Evolutionary conservation across 2,113 vertebrate species (phyloP).

Genomic region (Geococcyx californianus): DNA sequence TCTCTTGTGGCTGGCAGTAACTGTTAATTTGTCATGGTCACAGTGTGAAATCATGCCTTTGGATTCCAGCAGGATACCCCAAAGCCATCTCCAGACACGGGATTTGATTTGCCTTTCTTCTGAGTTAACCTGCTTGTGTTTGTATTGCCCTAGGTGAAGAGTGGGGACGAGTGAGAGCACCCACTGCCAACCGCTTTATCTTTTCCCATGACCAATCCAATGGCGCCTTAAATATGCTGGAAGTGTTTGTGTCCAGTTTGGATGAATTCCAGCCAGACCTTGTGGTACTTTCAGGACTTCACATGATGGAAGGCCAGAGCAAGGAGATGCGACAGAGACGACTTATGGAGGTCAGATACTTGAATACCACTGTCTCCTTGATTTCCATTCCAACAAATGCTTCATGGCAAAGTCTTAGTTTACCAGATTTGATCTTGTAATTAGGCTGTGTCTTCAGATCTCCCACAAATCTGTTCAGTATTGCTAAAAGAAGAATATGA

Average conservation of each 20-base stretch:
- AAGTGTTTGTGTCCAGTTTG: conserved; percentile 90
- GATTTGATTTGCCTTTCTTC: background rate
- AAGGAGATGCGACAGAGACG: conserved; percentile 83
- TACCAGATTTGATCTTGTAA: background rate
- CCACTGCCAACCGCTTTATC: conserved; percentile 96
- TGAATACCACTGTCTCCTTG: background rate
- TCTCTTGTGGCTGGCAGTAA: background rate
- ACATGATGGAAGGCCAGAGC: conserved; percentile 98
- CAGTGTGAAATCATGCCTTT: background rate
- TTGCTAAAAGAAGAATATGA: background rate
- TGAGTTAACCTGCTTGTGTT: background rate
- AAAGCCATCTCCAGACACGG: rapidly evolving
- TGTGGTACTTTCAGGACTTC: conserved; percentile 94
- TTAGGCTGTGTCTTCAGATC: background rate
- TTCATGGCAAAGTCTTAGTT: background rate
- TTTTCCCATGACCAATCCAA: conserved; percentile 97
- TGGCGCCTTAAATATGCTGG: conserved; percentile 89
- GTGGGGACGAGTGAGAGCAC: conserved; percentile 86
- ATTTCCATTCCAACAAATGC: background rate
- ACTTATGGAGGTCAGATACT: conserved; percentile 83
- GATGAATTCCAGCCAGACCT: conserved; percentile 94
- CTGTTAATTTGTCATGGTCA: background rate
- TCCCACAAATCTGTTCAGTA: background rate
- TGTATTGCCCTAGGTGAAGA: conserved; percentile 80
- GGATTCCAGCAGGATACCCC: background rate